Evolutionary conservation across 2,113 vertebrate genomes (phyloP), one percentile per base, ranked within the genome.

Genomic region (Cyanistes caeruleus): DNA sequence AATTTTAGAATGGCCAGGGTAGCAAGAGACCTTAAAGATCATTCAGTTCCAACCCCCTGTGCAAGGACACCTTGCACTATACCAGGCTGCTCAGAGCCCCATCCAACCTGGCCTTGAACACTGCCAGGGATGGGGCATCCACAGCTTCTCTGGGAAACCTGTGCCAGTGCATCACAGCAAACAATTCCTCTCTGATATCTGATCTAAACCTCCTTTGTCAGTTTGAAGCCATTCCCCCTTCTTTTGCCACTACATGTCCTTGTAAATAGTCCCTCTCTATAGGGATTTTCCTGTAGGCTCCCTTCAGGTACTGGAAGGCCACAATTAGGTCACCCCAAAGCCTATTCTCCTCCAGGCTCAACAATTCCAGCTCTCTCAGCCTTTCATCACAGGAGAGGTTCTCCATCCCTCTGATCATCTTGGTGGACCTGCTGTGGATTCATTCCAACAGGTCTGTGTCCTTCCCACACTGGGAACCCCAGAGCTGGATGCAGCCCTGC

Each of bases 391-490:
- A 63, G 35, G 11, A 62, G n/a, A 41, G 25, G 48, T 62, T 23
- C 21, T 68, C 21, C 48, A 83, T 46, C 17, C 39, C n/a, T 55
- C 63, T 69, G 21, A 43, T 48, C 14, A 53, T 23, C 49, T 62
- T 33, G n/a, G 14, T 55, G 41, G 25, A 19, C 31, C 17, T 56
- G 17, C 41, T 55, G 25, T 55, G 72, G 49, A 63, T 25, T 56
- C 6, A 1, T 2, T 43, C 22, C 25, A 35, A 4, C 10, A 35
- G 25, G 25, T 35, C 14, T 0, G 2, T 76, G 48, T 69, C 55
- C 31, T 43, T 84, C 35, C 56, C 10, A 2, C 35, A 48, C 25
- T 49, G 48, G 14, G 33, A 3, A 69, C 8, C 14, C 30, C 35
- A 37, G 72, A 76, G 21, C n/a, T 69, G 48, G 62, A 31, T 43